phyloP scores from a whole-genome alignment of 2,113 vertebrate species.

The Aleadryas rufinucha region DNA sequence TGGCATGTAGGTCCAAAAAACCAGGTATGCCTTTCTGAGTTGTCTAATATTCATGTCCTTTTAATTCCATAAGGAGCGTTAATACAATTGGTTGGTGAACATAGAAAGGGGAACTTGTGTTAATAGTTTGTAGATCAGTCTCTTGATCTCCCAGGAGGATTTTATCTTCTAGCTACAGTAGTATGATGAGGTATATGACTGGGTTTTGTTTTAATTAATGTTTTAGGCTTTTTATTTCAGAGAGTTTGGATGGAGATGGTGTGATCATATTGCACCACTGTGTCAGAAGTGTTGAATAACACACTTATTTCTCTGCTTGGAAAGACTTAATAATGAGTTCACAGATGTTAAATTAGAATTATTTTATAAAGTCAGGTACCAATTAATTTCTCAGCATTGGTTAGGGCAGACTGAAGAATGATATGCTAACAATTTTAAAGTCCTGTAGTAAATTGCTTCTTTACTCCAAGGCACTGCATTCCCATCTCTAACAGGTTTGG shows the following conservation, averaged over 20 bases:
- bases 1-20: not conserved
- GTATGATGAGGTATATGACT: not conserved
- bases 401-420: slow-evolving; percentile 27
- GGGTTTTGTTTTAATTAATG: slow-evolving; percentile 40
- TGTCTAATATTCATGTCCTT: not conserved
- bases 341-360: slow-evolving; percentile 64
- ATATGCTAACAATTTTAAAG: slow-evolving; percentile 19
- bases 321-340: slow-evolving; percentile 40
- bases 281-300: slow-evolving; percentile 40
- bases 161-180: slow-evolving; percentile 28
- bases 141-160: not conserved
- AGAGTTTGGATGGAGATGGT: not conserved
- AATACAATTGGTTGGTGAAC: not conserved
- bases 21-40: not conserved
- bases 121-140: slow-evolving; percentile 21
- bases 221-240: not conserved
- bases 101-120: not conserved
- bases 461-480: not conserved
- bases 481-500: not conserved
- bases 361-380: slow-evolving; percentile 19
- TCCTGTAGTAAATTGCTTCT: not conserved
- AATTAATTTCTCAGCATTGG: slow-evolving; percentile 21
- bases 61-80: not conserved
- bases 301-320: slow-evolving; percentile 52
- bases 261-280: not conserved